A percentile compares a stretch with the other conserved stretches of the same genome.
Evolutionary conservation across 2,888 invertebrate species (phyloP).

Genomic region (Arctia plantaginis): DNA sequence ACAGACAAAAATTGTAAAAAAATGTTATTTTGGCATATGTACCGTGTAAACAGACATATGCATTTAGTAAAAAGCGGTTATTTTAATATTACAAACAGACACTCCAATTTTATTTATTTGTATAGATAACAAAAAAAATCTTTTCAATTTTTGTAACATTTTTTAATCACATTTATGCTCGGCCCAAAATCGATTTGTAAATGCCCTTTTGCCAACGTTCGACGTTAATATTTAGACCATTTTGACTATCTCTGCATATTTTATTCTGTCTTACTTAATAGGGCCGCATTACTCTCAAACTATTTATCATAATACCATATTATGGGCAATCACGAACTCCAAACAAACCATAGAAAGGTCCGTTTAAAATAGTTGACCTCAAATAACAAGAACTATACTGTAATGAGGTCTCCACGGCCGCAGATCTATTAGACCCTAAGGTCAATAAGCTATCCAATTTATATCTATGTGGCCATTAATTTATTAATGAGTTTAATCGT

Average conservation of each 20-base stretch:
- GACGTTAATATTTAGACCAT: neutral
- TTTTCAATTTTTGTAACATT: too few species aligned
- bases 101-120: too few species aligned
- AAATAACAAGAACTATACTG: constrained; percentile 3
- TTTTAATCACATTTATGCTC: too few species aligned
- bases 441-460: constrained; percentile 40
- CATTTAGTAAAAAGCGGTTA: too few species aligned
- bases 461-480: constrained; percentile 39
- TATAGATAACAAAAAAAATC: too few species aligned
- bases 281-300: neutral
- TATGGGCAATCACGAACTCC: constrained; percentile 11
- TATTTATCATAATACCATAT: constrained; percentile 14
- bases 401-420: constrained; percentile 8
- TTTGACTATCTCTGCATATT: neutral
- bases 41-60: too few species aligned
- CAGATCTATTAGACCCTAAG: constrained; percentile 36
- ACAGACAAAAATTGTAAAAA: too few species aligned
- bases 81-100: too few species aligned
- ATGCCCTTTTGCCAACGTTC: neutral
- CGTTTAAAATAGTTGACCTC: constrained; percentile 16
- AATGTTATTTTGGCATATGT: too few species aligned
- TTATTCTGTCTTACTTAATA: neutral
- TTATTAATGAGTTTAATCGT: constrained; percentile 42
- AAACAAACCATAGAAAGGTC: constrained; percentile 19
- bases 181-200: neutral